Percentiles rank a stretch among this genome's conserved stretches.
These are phyloP conservation scores for Scaptomyza caliginosa DNA, from an alignment of 2,888 invertebrate species.

Conservation along the genomic window DNA sequence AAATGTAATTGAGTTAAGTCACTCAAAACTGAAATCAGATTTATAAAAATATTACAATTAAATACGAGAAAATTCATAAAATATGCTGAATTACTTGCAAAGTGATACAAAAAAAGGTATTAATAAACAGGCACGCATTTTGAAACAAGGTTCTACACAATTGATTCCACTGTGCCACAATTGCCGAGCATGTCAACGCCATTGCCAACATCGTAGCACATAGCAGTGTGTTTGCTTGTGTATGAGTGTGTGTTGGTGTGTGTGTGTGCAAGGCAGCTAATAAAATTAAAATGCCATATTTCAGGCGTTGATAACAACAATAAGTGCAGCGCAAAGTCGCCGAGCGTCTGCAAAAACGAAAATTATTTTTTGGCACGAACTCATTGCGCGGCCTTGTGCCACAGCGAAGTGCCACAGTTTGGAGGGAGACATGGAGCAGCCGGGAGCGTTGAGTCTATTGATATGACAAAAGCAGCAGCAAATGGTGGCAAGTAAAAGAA, in stretches of 20 bases:
- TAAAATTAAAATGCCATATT: slow-evolving; percentile 81
- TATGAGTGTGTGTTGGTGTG: background rate
- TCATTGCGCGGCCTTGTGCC: slow-evolving; percentile 64
- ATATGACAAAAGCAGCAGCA: slow-evolving; percentile 56
- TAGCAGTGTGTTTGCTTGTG: slow-evolving; percentile 8
- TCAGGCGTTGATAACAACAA: slow-evolving; percentile 79
- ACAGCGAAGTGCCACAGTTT: slow-evolving; percentile 8
- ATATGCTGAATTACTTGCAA: background rate
- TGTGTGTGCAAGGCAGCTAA: slow-evolving; percentile 65
- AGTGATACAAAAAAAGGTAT: background rate
- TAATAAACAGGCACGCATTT: background rate
- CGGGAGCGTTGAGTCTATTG: slow-evolving; percentile 49
- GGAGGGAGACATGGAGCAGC: slow-evolving; percentile 3
- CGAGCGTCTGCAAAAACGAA: slow-evolving; percentile 58
- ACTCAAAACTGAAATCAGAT: no score
- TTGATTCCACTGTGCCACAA: slow-evolving; percentile 50
- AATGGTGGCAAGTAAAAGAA: slow-evolving; percentile 42
- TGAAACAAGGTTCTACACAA: background rate
- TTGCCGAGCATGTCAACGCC: slow-evolving; percentile 54
- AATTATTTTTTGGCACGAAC: slow-evolving; percentile 79
- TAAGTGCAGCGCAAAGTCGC: slow-evolving; percentile 78
- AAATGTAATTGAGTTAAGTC: no score
- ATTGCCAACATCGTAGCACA: slow-evolving; percentile 32
- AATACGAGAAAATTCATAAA: no score
- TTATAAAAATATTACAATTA: no score